Base-by-base conservation (phyloP, 2,113 vertebrate species). In the human region DNA sequence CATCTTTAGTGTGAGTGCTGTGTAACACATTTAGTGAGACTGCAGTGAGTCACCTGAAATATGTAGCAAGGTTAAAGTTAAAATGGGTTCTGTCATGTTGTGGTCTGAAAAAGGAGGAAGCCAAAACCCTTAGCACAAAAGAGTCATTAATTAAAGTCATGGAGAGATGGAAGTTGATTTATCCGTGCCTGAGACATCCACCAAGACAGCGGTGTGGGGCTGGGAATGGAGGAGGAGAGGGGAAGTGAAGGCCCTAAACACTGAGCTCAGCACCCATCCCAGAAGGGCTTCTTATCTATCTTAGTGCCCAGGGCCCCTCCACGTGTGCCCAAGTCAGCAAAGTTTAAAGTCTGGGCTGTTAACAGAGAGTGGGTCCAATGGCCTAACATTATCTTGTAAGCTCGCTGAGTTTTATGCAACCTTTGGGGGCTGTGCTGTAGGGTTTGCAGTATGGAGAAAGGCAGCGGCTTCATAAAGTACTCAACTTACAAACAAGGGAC, bases 11-110 rank as follows among this genome's bases (percentile, higher is more conserved):
- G 35, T 0, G 1, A 66, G 72, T 38, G 25, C 83, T 4, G 5
- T 25, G 90, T 82, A 89, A 94, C 11, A 57, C n/a, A 30, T 61
- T 95, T 0, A 4, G 16, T 14, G 85, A 72, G 45, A 35, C 17
- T 13, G 92, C 59, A 84, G 45, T 70, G 76, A 96, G 86, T 96
- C 68, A 82, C 59, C 1, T 81, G 92, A 80, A 45, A 79, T 23
- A 50, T 38, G 35, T 5, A 90, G 90, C 35, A 82, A 97, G 94
- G 93, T 85, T 94, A 92, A 90, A 66, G 30, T 57, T 85, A 83
- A 92, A 92, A 92, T 70, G 40, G 93, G 66, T 86, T 83, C 50
- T 89, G 35, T 88, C 25, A 20, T 52, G 30, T 9, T 94, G 1
- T 38, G 13, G 61, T 91, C 48, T 70, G 57, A 92, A 78, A 93